phyloP scores from a whole-genome alignment of 2,888 invertebrate species.

The Beris chalybata region DNA sequence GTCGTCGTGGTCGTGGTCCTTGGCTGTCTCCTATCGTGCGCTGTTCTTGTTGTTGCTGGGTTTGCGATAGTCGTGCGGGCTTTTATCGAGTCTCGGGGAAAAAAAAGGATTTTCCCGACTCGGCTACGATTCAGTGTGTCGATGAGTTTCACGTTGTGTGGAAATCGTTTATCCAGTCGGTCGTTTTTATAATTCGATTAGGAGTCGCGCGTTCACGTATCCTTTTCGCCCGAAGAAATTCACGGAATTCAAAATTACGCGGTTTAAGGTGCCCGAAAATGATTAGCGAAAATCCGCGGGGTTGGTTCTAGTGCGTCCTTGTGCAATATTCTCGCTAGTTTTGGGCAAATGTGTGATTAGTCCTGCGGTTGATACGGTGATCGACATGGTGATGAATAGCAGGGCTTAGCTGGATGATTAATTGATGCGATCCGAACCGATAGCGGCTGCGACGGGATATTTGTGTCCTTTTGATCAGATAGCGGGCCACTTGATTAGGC shows the following conservation, averaged over 20 bases:
- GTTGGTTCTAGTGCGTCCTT: background rate
- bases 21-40: slow-evolving; percentile 13
- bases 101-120: slow-evolving; percentile 4
- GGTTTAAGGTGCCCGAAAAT: background rate
- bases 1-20: slow-evolving; percentile 18
- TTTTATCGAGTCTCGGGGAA: background rate
- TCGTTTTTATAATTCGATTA: slow-evolving; percentile 22
- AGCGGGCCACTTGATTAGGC: slow-evolving; percentile 11
- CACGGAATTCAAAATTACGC: background rate
- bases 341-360: slow-evolving; percentile 1
- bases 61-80: no score
- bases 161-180: slow-evolving; percentile 24
- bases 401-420: slow-evolving; percentile 27
- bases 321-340: background rate
- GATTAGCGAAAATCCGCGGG: background rate
- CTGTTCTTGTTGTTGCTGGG: no score
- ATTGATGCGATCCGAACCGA: slow-evolving; percentile 21
- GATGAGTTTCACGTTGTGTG: slow-evolving; percentile 31
- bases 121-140: slow-evolving; percentile 23
- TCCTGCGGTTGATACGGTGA: slow-evolving; percentile 5
- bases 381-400: slow-evolving; percentile 28
- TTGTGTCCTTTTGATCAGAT: slow-evolving; percentile 13
- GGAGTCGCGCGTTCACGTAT: slow-evolving; percentile 8
- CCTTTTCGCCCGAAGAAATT: slow-evolving; percentile 4
- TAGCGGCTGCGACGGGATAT: background rate